phyloP scores from a whole-genome alignment of 2,113 vertebrate genomes.

The Ariopsis seemanni region DNA sequence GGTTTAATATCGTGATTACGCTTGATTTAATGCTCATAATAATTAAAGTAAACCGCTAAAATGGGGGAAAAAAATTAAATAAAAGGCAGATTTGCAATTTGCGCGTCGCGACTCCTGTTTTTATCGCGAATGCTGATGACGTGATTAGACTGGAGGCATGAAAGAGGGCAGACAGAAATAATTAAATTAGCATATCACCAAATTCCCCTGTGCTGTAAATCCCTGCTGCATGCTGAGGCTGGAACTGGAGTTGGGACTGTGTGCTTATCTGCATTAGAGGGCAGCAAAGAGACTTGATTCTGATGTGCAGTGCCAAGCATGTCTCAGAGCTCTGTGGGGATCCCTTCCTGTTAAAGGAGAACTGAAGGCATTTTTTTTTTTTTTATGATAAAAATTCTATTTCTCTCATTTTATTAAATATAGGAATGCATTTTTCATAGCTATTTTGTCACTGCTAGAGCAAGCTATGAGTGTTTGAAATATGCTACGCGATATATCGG shows the following conservation, averaged over 20 bases:
- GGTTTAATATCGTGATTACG: conserved; percentile 75
- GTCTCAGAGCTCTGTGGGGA: not conserved
- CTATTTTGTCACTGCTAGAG: too few species aligned
- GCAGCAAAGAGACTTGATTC: conserved; percentile 79
- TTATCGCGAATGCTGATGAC: conserved; percentile 67
- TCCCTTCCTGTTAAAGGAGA: not conserved
- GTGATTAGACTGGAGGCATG: conserved; percentile 74
- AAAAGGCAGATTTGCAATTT: conserved; percentile 56
- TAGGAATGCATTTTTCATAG: too few species aligned
- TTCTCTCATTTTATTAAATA: too few species aligned
- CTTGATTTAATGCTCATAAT: conserved; percentile 79
- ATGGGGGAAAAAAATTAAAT: conserved; percentile 58
- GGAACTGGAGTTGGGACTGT: conserved; percentile 47
- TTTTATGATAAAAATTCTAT: too few species aligned
- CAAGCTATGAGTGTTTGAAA: too few species aligned
- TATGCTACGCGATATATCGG: too few species aligned
- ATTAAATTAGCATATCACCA: conserved; percentile 79
- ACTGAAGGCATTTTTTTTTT: too few species aligned
- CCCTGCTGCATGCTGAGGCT: conserved; percentile 53
- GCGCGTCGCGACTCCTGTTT: conserved; percentile 45
- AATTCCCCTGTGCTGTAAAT: conserved; percentile 62
- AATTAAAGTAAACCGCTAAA: conserved; percentile 78
- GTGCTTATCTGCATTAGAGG: conserved; percentile 77
- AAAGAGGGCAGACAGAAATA: conserved; percentile 69
- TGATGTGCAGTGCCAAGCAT: conserved; percentile 20